Base-by-base conservation (phyloP, 2,113 vertebrate species). In the Seriola rivoliana region DNA sequence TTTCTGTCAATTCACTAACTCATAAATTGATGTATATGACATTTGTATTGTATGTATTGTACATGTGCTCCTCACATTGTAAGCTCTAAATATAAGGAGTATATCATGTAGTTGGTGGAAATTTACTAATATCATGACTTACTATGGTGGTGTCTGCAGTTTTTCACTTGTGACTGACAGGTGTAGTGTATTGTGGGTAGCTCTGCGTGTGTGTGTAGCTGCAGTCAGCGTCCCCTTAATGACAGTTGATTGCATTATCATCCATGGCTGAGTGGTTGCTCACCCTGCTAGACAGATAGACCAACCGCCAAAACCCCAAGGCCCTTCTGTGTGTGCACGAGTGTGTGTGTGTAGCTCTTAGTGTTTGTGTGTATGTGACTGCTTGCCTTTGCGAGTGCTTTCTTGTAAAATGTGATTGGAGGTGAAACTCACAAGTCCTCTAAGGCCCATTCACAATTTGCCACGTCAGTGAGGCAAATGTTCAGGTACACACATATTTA, bases 221-320 rank as follows among this genome's bases (percentile, higher is more conserved):
- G 25, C 54, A 88, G 80, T 64, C 85, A 80, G 66, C 52, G 17
- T 71, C 67, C 57, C 76, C 86, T 83, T 91, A 91, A 91, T 92
- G 86, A 85, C 86, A 92, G 87, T 91, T 92, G 89, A 92, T 92
- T 93, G 86, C 88, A 88, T 91, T 91, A 92, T 92, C 90, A 91
- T 91, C 85, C 85, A 82, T 10, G 81, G 86, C 88, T 89, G 83
- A 93, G 83, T 89, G 85, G 81, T 78, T 90, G 77, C 86, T 89
- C 81, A 86, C 63, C 71, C 91, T 83, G 78, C 80, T 83, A 72
- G 84, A 88, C 70, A 25, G 84, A 91, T 86, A 82, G 78, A 90
- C 78, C 80, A 88, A 86, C 91, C 69, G 71, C 82, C 84, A 90
- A 89, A 81, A 85, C 88, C 87, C 87, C 68, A 73, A 88, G 85